Evolutionary conservation across 2,113 vertebrate genomes (phyloP).

Genomic region (Semicossyphus pulcher): DNA sequence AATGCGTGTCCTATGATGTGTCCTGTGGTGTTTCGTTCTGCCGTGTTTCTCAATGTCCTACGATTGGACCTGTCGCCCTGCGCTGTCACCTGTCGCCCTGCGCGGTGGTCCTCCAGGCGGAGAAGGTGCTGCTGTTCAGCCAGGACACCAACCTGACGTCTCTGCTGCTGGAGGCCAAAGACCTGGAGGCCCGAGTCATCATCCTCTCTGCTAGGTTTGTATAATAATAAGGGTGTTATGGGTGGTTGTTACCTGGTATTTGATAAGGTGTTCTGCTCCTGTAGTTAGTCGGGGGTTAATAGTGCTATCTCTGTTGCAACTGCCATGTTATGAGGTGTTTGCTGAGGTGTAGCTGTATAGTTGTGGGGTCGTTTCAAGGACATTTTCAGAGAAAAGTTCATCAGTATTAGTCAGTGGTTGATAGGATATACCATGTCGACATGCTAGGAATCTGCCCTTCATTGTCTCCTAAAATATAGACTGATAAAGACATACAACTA

Average conservation of each 20-base stretch:
- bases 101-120: conserved; percentile 86
- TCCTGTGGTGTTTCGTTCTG: conserved; percentile 69
- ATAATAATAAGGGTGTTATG: background rate
- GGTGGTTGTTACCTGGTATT: background rate
- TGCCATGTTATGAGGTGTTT: background rate
- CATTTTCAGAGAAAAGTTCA: too few relatives aligned
- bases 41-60: conserved; percentile 52
- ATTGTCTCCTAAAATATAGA: too few relatives aligned
- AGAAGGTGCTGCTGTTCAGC: conserved; percentile 97
- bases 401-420: too few relatives aligned
- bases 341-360: background rate
- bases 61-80: conserved; percentile 12
- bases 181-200: conserved; percentile 96
- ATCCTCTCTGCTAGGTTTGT: conserved; percentile 95
- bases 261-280: background rate
- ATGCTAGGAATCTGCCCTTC: too few relatives aligned
- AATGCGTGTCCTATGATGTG: conserved; percentile 70
- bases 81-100: background rate
- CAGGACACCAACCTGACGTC: conserved; percentile 96
- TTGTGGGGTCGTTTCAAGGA: too few relatives aligned
- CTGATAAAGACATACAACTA: too few relatives aligned
- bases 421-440: too few relatives aligned
- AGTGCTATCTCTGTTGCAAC: background rate
- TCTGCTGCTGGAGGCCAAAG: conserved; percentile 94
- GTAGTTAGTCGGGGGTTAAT: background rate